phyloP scores from a whole-genome alignment of 2,888 invertebrate genomes.

The Emmelina monodactyla region DNA sequence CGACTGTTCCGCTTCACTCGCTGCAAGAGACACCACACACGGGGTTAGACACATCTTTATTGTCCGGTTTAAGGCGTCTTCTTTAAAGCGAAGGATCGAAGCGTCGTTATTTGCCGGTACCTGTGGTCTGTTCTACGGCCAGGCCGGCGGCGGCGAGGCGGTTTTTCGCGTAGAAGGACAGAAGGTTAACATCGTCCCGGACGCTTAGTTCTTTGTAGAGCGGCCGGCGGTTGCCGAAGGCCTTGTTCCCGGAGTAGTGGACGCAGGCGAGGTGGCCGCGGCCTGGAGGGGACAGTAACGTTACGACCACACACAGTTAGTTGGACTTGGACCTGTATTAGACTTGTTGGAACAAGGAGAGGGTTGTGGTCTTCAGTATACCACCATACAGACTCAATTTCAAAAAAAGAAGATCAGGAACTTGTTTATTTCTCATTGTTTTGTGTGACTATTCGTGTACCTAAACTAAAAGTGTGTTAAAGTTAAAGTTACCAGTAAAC shows the following conservation, averaged over 20 bases:
- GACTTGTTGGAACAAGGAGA: too few species aligned
- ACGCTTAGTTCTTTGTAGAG: conserved; percentile 78
- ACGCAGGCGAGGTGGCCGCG: conserved; percentile 85
- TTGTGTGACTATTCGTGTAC: too few species aligned
- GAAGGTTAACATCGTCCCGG: conserved; percentile 84
- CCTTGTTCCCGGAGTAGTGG: conserved; percentile 83
- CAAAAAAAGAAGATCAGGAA: too few species aligned
- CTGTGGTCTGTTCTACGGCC: conserved; percentile 57
- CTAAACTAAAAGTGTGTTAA: too few species aligned
- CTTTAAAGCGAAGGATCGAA: conserved; percentile 37
- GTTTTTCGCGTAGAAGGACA: conserved; percentile 88
- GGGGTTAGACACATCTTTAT: conserved; percentile 61
- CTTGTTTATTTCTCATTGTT: too few species aligned
- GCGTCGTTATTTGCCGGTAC: conserved; percentile 43
- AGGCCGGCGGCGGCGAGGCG: conserved; percentile 70
- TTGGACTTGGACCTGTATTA: too few species aligned
- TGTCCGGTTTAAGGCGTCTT: conserved; percentile 27
- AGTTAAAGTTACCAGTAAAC: conserved; percentile 76
- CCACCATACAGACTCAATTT: too few species aligned
- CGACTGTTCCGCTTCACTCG: conserved; percentile 63
- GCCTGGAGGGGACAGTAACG: conserved; percentile 70
- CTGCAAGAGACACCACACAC: conserved; percentile 67
- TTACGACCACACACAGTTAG: too few species aligned
- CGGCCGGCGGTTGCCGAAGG: conserved; percentile 77
- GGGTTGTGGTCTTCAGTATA: too few species aligned